Conservation (phyloP, 2,888 invertebrate genomes). For the Zele albiditarsus region DNA sequence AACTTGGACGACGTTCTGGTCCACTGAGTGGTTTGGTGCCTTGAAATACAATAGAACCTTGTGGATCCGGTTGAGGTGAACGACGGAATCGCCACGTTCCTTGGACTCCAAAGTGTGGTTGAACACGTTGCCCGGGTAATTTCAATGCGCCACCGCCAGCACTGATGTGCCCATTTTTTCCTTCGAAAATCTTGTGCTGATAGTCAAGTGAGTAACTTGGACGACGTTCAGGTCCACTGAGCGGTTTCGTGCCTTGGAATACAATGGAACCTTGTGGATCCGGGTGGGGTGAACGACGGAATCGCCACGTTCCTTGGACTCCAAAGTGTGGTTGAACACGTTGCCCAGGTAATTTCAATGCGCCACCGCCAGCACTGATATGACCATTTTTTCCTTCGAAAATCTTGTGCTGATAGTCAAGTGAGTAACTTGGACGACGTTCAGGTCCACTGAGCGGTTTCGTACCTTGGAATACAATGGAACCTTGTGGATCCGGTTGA, state of each 20-base stretch:
- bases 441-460: slow-evolving; percentile 52
- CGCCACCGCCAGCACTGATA: slow-evolving; percentile 50
- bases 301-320: slow-evolving; percentile 48
- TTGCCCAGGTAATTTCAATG: slow-evolving; percentile 48
- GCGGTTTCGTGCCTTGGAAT: no score
- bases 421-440: slow-evolving; percentile 49
- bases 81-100: slow-evolving; percentile 44
- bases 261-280: slow-evolving; percentile 46
- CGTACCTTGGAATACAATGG: slow-evolving; percentile 30
- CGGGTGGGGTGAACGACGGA: slow-evolving; percentile 38
- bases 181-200: slow-evolving; percentile 47
- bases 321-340: slow-evolving; percentile 49
- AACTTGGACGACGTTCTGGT: slow-evolving; percentile 51
- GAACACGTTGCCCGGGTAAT: slow-evolving; percentile 46
- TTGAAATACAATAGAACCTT: slow-evolving; percentile 44
- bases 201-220: slow-evolving; percentile 48
- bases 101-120: slow-evolving; percentile 50
- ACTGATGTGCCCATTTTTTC: slow-evolving; percentile 49
- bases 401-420: slow-evolving; percentile 51
- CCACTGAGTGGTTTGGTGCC: slow-evolving; percentile 50
- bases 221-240: slow-evolving; percentile 49
- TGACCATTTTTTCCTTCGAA: slow-evolving; percentile 49
- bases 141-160: slow-evolving; percentile 50
- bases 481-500: slow-evolving; percentile 49
- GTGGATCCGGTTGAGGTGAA: slow-evolving; percentile 44